Evolutionary conservation across 2,888 invertebrate genomes (phyloP).

Genomic region (Phalera bucephala): DNA sequence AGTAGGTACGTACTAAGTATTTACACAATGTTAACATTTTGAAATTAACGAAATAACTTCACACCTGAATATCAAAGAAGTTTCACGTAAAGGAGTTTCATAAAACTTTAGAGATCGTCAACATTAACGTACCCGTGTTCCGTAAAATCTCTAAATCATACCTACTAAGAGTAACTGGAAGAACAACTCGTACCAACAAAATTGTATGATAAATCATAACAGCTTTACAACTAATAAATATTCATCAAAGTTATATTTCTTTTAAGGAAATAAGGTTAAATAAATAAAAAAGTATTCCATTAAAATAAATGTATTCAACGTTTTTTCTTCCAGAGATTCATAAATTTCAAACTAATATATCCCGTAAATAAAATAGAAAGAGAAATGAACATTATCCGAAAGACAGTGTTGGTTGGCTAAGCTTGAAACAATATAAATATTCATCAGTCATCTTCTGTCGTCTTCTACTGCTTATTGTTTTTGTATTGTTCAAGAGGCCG

Average conservation of each 20-base stretch:
- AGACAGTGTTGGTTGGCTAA: slow-evolving; percentile 31
- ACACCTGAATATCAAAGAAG: neutral
- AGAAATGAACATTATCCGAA: slow-evolving; percentile 33
- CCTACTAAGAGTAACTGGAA: slow-evolving; percentile 2
- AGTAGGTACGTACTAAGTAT: neutral
- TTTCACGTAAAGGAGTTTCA: neutral
- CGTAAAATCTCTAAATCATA: slow-evolving; percentile 6
- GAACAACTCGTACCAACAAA: slow-evolving; percentile 8
- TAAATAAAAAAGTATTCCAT: slow-evolving; percentile 11
- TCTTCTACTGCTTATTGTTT: slow-evolving; percentile 36
- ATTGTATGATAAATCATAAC: slow-evolving; percentile 14
- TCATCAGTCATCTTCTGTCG: slow-evolving; percentile 37
- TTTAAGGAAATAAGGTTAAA: slow-evolving; percentile 8
- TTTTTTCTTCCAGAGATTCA: slow-evolving; percentile 27
- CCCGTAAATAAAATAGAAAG: slow-evolving; percentile 37
- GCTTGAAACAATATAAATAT: slow-evolving; percentile 44
- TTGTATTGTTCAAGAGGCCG: slow-evolving; percentile 31
- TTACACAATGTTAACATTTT: neutral
- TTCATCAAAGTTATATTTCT: slow-evolving; percentile 12
- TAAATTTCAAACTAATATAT: slow-evolving; percentile 32
- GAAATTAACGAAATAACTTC: neutral
- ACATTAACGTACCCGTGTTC: neutral
- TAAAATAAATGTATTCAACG: slow-evolving; percentile 20
- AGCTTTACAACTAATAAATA: slow-evolving; percentile 15
- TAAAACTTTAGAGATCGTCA: neutral